Base-by-base conservation (phyloP, 2,888 invertebrate species). In the Myathropa florea region DNA sequence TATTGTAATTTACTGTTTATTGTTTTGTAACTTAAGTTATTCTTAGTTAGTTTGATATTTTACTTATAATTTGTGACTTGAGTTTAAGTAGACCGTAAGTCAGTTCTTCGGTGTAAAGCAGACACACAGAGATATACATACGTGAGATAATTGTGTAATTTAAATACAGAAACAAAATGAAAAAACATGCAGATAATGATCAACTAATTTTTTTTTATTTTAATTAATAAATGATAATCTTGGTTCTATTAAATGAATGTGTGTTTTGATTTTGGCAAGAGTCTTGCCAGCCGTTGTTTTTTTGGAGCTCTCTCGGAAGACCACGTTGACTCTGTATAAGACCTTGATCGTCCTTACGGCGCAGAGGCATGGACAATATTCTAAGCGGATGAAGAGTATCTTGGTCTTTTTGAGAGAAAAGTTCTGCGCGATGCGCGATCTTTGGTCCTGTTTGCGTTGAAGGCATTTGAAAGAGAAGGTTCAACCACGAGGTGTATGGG, bases 191-290 rank as follows among this genome's bases (percentile, higher is more conserved):
- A 68, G 82, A 72, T 30, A 73, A 73, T 73, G 85, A 82, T 82
- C 73, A 85, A 82, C 63, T 78, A 60, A 78, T 63, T 81, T 67
- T 85, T 73, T 81, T 86, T 82, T 78, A 72, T 82, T 82, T 78
- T 63, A 82, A 77, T 82, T 65, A 86, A 86, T 86, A 86, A 82
- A 86, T 39, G 65, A 82, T 78, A 71, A 71, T 67, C 77, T 86
- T 82, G 77, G 82, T 86, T 86, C 82, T 73, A 82, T 77, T 73
- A 30, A 70, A 64, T 21, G 4, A 23, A 10, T 28, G 18, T 12
- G 1, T 81, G 61, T 76, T 65, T 57, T n/a, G n/a, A 18, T 30
- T 33, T 79, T 70, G 3, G 30, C n/a, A 7, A 23, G 1, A 2
- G 33, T 10, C 12, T n/a, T n/a, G n/a, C n/a, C n/a, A n/a, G n/a